Conservation (phyloP, 1,140 invertebrate genomes). For the Apis laboriosa region DNA sequence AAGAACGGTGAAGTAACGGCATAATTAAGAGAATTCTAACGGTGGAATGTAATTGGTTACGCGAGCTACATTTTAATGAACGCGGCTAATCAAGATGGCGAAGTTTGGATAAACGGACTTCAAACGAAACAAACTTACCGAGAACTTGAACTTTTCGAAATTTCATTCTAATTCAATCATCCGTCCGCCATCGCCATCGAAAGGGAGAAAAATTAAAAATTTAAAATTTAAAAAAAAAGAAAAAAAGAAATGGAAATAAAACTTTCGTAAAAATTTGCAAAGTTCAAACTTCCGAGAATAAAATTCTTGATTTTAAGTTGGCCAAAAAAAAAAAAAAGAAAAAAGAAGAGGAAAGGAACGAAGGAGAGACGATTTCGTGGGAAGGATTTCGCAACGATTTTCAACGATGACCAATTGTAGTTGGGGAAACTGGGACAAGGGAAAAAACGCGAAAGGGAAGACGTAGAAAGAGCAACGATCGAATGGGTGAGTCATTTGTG, state of each 20-base stretch:
- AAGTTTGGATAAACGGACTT: neutral
- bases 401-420: neutral
- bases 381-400: neutral
- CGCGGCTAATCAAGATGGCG: neutral
- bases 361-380: neutral
- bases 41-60: conserved; percentile 27
- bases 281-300: neutral
- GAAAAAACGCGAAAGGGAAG: conserved; percentile 1
- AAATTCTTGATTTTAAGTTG: neutral
- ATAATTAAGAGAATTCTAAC: conserved; percentile 42
- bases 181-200: too few species aligned
- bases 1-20: conserved; percentile 22
- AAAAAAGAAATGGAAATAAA: neutral
- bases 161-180: too few species aligned
- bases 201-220: neutral
- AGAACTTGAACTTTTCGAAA: neutral
- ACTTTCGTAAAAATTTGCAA: neutral
- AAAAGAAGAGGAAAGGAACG: neutral
- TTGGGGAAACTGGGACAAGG: conserved; percentile 1
- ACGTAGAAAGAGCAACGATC: neutral
- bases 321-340: neutral
- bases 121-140: conserved; percentile 11
- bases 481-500: conserved; percentile 33
- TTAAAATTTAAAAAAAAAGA: neutral
- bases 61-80: conserved; percentile 37